These are phyloP conservation scores for Heliocidaris erythrogramma DNA, from an alignment of 35 echinoderm and acorn worm species.

Conservation along the genomic window DNA sequence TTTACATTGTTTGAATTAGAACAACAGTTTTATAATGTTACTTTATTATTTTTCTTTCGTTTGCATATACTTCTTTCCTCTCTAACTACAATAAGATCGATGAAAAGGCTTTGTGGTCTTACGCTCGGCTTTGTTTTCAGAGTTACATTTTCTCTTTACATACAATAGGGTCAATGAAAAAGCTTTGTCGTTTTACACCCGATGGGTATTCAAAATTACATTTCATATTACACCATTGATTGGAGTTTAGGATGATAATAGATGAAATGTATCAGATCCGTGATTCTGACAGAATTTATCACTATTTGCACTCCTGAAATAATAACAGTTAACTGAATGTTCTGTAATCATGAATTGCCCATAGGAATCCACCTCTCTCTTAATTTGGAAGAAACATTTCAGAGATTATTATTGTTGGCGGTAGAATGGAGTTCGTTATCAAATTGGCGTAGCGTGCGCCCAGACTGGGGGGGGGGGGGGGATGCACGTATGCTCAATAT, in stretches of 20 bases:
- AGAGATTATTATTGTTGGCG: background rate
- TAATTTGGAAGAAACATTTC: background rate
- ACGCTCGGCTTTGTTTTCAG: background rate
- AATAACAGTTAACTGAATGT: background rate
- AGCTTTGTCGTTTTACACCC: background rate
- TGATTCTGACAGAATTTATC: background rate
- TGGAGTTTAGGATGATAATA: background rate
- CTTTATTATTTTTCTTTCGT: background rate
- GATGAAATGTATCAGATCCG: background rate
- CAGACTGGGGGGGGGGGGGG: background rate
- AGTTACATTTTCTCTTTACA: background rate
- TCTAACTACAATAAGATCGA: background rate
- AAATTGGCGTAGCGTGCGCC: background rate
- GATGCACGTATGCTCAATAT: background rate
- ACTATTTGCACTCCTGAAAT: background rate
- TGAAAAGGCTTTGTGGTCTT: background rate
- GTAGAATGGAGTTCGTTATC: background rate
- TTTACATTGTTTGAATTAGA: background rate
- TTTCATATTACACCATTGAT: background rate
- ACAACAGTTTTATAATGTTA: background rate
- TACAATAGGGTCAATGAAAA: background rate
- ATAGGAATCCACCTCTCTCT: background rate
- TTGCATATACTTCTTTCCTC: background rate
- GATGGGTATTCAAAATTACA: background rate
- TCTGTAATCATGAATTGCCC: background rate